Evolutionary conservation across 2,888 invertebrate species (phyloP).

Genomic region (Lasioglossum lativentre): DNA sequence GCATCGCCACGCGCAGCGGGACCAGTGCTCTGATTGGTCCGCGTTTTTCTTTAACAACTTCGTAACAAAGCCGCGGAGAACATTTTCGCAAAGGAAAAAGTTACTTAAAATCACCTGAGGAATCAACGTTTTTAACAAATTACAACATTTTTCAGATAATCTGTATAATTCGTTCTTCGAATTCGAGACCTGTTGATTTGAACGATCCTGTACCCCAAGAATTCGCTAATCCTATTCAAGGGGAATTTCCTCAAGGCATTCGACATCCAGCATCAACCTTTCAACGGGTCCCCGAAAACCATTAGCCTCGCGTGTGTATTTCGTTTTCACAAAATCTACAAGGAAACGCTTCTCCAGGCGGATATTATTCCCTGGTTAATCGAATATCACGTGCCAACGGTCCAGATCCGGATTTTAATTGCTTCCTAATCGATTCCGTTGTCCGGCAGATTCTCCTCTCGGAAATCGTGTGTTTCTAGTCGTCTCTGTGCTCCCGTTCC

Average conservation of each 20-base stretch:
- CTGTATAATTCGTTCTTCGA: background rate
- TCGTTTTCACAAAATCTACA: conserved; percentile 24
- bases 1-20: too few species aligned
- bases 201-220: background rate
- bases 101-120: too few species aligned
- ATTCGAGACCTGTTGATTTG: background rate
- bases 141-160: too few species aligned
- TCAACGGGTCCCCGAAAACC: background rate
- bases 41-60: too few species aligned
- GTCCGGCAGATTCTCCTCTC: background rate
- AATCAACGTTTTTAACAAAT: too few species aligned
- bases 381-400: conserved; percentile 54
- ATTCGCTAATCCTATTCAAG: background rate
- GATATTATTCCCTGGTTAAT: conserved; percentile 67
- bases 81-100: too few species aligned
- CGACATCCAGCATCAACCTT: background rate
- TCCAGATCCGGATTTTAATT: conserved; percentile 64
- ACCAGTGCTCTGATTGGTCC: too few species aligned
- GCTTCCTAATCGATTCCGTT: conserved; percentile 58
- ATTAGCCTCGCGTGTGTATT: background rate
- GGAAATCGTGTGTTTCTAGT: background rate
- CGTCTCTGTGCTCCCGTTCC: background rate
- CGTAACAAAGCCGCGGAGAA: too few species aligned
- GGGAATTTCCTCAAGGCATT: conserved; percentile 1
- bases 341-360: conserved; percentile 36